A percentile compares a stretch with the other conserved stretches of the same genome.
phyloP scores from a whole-genome alignment of 2,888 invertebrate species.

The Cylloceria caligata region DNA sequence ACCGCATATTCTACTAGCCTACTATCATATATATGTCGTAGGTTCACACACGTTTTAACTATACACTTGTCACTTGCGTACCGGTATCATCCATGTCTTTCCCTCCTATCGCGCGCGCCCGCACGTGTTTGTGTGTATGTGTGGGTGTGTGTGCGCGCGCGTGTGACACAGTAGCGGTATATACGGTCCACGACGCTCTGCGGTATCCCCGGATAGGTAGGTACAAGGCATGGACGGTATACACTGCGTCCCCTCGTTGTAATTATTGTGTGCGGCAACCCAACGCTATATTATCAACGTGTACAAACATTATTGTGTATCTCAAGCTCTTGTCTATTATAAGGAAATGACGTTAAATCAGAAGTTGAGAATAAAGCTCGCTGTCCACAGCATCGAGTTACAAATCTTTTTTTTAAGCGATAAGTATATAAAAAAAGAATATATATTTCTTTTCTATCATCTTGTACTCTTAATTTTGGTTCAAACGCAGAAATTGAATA shows the following conservation, averaged over 20 bases:
- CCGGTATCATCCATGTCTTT: no score
- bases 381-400: no score
- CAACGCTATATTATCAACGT: slow-evolving; percentile 32
- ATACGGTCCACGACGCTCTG: slow-evolving; percentile 1
- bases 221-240: not conserved
- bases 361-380: not conserved
- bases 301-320: not conserved
- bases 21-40: slow-evolving; percentile 11
- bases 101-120: no score
- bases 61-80: slow-evolving; percentile 9
- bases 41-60: not conserved
- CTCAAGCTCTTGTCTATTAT: slow-evolving; percentile 9
- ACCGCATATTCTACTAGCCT: slow-evolving; percentile 22
- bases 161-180: slow-evolving; percentile 12
- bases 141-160: no score
- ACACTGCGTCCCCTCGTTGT: slow-evolving; percentile 20
- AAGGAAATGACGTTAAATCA: slow-evolving; percentile 12
- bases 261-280: slow-evolving; percentile 30
- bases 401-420: no score
- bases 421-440: no score
- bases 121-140: no score
- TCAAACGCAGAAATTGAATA: no score
- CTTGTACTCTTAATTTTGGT: no score
- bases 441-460: no score
- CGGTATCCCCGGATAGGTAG: slow-evolving; percentile 12